Conservation (phyloP, 1,140 invertebrate species). For the Sitophilus oryzae region DNA sequence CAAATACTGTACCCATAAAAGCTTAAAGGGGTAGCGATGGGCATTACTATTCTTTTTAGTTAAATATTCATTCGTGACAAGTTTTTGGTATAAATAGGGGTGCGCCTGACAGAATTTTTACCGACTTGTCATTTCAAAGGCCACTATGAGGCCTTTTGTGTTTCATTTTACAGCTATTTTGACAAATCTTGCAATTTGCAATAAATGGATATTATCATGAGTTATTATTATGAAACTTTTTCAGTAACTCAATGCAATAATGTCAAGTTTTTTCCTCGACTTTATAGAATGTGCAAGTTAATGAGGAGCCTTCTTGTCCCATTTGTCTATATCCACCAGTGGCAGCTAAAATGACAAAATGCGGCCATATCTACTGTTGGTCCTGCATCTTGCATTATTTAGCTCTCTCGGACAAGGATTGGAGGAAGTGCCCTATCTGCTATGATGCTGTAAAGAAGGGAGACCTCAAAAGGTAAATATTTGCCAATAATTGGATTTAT, state of each 20-base stretch:
- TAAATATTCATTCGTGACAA: no score
- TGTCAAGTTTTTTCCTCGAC: background rate
- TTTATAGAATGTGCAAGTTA: slow-evolving; percentile 53
- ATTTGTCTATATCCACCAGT: slow-evolving; percentile 82
- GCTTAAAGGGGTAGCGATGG: no score
- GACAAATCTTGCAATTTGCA: no score
- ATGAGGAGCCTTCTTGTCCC: slow-evolving; percentile 74
- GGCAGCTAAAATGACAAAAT: slow-evolving; percentile 86
- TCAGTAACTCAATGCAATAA: background rate
- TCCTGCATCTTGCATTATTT: slow-evolving; percentile 91
- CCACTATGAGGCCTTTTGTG: no score
- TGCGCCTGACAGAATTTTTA: no score
- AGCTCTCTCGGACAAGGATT: slow-evolving; percentile 69
- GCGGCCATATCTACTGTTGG: slow-evolving; percentile 96
- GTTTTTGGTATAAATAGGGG: no score
- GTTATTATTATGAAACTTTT: no score
- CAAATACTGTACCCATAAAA: no score
- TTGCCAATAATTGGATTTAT: background rate
- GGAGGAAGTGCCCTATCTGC: slow-evolving; percentile 83
- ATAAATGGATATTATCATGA: no score
- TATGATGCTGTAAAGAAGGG: slow-evolving; percentile 67
- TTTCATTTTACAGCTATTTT: no score
- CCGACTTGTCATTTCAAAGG: no score
- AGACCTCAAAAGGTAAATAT: slow-evolving; percentile 72
- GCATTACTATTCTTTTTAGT: no score